Evolutionary conservation across 2,888 invertebrate species (phyloP), one percentile per base, ranked within the genome.

Genomic region (Euphydryas editha): DNA sequence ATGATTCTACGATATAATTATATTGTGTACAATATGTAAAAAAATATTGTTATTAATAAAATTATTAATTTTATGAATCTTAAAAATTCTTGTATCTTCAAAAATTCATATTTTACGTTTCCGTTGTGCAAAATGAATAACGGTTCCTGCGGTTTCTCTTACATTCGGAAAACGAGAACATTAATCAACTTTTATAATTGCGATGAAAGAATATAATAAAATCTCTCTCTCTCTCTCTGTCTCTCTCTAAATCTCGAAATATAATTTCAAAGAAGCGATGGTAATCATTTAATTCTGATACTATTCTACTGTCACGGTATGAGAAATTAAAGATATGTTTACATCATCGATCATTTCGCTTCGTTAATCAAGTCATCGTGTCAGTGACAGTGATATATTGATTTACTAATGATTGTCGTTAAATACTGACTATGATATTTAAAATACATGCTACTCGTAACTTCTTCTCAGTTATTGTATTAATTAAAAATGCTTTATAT

Each of bases 361-460:
- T 51, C 49, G 24, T 51, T 51, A 51, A 51, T 51, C 24, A 51
- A 51, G 7, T 51, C 49, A 51, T 13, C 49, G 49, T 51, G 49
- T 51, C 21, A 24, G 11, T 51, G 49, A 20, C 49, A 24, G 24
- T n/a, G 49, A 51, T 51, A 15, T 6, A 51, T 20, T 24, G n/a
- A 51, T 51, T 24, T 15, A 21, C 15, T 20, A 20, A 51, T 24
- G 24, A 15, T 24, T 51, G 49, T 51, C 21, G 18, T n/a, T 21
- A 7, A 24, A 21, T 30, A 30, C 30, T 30, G 30, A n/a, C 47
- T 13, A 11, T 47, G 1, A 20, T 39, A 13, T 21, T 18, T 5
- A 18, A 17, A 8, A 46, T 2, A 1, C 1, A 46, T 3, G 10
- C 10, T 10, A 15, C 15, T 0, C 13, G 13, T 42, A 4, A 0